Base-by-base conservation (phyloP, 2,113 vertebrate species). In the Vicugna pacos region DNA sequence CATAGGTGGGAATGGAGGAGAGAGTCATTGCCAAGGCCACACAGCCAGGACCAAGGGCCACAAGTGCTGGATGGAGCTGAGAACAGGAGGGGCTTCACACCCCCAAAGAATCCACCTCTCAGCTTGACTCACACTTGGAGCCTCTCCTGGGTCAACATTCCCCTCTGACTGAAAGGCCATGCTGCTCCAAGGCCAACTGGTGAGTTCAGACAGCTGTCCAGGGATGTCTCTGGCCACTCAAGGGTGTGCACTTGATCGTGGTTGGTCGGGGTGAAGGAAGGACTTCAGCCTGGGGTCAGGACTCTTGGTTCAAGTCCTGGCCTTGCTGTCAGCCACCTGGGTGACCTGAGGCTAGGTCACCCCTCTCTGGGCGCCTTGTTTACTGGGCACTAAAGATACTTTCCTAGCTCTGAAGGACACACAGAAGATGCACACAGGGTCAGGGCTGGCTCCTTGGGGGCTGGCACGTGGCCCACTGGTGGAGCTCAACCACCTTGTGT, bases 181-280 rank as follows among this genome's bases (percentile, higher is more conserved):
- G 20, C 13, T 62, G 89, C 69, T 94, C 50, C 35, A 26, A 46
- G 60, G 97, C 94, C 93, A 94, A 24, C 14, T 69, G 69, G 54
- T 94, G 95, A 97, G 32, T 89, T 96, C 94, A 96, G 72, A 79
- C 13, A 13, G 42, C 70, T 19, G 10, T 56, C 67, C 56, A 8
- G 46, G 75, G 92, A 69, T 20, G 15, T n/a, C 54, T 85, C 12
- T 12, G 30, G 38, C 13, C 87, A 56, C 54, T 80, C 26, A 35
- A 65, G 92, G 81, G 81, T 38, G 38, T 64, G 19, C 1, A 28
- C 79, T 75, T 69, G 58, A 12, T 32, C 50, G 79, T 24, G 19
- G 28, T n/a, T 6, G 50, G 32, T 8, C 13, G 7, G 12, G 42
- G 4, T n/a, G 60, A 75, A 72, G 12, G 62, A 67, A 75, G 52